Conservation (phyloP, 2,888 invertebrate species). For the Girardia tigrina region DNA sequence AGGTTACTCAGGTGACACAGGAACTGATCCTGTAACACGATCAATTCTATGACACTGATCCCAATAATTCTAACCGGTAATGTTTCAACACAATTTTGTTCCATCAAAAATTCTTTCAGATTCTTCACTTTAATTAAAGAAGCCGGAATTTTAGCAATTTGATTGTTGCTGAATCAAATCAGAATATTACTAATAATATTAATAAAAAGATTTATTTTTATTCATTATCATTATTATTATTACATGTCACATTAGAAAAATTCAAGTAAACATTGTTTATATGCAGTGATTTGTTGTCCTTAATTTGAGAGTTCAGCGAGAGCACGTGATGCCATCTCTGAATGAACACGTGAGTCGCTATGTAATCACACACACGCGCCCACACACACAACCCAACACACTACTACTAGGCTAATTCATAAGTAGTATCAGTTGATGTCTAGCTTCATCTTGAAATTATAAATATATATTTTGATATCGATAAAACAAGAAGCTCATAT, state of each 20-base stretch:
- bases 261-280: not conserved
- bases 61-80: not conserved
- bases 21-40: not conserved
- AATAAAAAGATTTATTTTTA: too few relatives aligned
- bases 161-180: not conserved
- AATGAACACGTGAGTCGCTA: not conserved
- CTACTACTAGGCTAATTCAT: conserved; percentile 15
- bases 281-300: conserved; percentile 23
- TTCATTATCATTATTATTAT: too few relatives aligned
- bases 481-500: not conserved
- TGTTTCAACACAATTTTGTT: conserved; percentile 1
- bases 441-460: not conserved
- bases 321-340: not conserved
- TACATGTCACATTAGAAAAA: too few relatives aligned
- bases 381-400: not conserved
- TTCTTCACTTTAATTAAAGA: not conserved
- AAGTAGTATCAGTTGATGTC: conserved; percentile 20
- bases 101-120: not conserved
- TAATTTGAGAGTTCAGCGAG: conserved; percentile 6
- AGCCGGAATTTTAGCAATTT: not conserved
- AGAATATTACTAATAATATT: too few relatives aligned
- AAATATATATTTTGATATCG: too few relatives aligned
- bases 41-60: not conserved
- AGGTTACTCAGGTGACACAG: not conserved
- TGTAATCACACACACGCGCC: too few relatives aligned